phyloP scores from a whole-genome alignment of 1,140 invertebrate genomes.

The Eueides isabella region DNA sequence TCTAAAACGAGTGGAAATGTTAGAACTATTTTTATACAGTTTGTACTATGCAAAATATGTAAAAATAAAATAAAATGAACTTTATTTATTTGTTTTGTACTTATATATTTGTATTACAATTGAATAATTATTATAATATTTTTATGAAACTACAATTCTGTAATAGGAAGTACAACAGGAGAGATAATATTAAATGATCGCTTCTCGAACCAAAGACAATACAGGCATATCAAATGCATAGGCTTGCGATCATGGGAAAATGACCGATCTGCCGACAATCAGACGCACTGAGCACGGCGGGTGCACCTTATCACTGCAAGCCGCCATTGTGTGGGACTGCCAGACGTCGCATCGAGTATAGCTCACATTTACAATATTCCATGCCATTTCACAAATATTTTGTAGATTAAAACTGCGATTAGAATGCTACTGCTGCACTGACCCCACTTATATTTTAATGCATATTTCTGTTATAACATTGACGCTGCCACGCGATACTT shows the following conservation, averaged over 20 bases:
- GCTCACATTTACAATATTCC: slow-evolving; percentile 67
- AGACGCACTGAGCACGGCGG: slow-evolving; percentile 39
- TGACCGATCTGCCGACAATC: slow-evolving; percentile 58
- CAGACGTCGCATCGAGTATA: slow-evolving; percentile 47
- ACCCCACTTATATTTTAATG: too few species aligned
- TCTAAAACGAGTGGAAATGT: too few species aligned
- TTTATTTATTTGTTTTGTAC: neutral
- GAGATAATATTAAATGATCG: slow-evolving; percentile 54
- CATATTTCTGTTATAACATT: slow-evolving; percentile 40
- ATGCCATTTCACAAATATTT: slow-evolving; percentile 60
- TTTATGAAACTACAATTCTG: slow-evolving; percentile 6
- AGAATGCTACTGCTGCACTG: slow-evolving; percentile 47
- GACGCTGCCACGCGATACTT: slow-evolving; percentile 23
- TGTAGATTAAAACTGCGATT: slow-evolving; percentile 62
- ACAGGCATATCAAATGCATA: slow-evolving; percentile 42
- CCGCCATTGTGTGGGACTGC: slow-evolving; percentile 55
- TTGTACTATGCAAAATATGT: too few species aligned
- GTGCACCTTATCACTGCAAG: slow-evolving; percentile 54
- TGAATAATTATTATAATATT: slow-evolving; percentile 24
- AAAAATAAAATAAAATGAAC: too few species aligned
- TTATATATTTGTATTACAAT: too few species aligned
- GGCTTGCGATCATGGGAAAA: slow-evolving; percentile 61
- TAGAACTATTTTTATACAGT: too few species aligned
- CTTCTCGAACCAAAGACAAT: slow-evolving; percentile 40
- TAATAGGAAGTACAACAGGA: slow-evolving; percentile 17